Percentiles rank a stretch among this genome's conserved stretches.
Conservation (phyloP, 2,113 vertebrate genomes). For the Chroicocephalus ridibundus region DNA sequence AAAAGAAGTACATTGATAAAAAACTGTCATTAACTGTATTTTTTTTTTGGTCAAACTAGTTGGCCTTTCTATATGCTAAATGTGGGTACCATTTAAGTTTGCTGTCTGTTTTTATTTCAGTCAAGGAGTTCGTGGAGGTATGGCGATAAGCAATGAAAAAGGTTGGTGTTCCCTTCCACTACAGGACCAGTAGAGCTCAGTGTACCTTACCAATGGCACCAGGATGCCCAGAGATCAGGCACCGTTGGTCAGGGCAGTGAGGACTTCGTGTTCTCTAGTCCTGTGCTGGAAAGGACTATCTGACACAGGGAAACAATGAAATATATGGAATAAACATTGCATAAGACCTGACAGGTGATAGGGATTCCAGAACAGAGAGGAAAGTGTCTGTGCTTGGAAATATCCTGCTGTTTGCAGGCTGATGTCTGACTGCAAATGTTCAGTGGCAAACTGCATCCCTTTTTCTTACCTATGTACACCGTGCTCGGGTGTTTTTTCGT, state of each 20-base stretch:
- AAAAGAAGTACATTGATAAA: neutral
- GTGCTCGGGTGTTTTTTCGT: rapidly evolving
- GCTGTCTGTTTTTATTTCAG: neutral
- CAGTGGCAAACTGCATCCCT: neutral
- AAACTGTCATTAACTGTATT: neutral
- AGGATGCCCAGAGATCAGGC: neutral
- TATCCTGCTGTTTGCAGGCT: neutral
- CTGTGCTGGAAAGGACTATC: neutral
- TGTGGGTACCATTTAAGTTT: neutral
- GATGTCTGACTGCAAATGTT: neutral
- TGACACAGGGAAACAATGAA: neutral
- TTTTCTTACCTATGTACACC: neutral
- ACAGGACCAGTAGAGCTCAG: neutral
- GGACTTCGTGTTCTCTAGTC: neutral
- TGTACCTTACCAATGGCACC: rapidly evolving
- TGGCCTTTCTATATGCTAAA: neutral
- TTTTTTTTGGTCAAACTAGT: neutral
- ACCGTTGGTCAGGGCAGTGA: neutral
- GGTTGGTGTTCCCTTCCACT: neutral
- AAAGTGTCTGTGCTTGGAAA: neutral
- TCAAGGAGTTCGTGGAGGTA: neutral
- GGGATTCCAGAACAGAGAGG: neutral
- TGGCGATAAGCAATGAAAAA: neutral
- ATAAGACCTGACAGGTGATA: neutral
- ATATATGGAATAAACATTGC: neutral